A percentile compares a stretch with the other conserved stretches of the same genome.
These are phyloP conservation scores for Garrulus glandarius DNA, from an alignment of 2,797 vertebrate genomes.

Conservation along the genomic window DNA sequence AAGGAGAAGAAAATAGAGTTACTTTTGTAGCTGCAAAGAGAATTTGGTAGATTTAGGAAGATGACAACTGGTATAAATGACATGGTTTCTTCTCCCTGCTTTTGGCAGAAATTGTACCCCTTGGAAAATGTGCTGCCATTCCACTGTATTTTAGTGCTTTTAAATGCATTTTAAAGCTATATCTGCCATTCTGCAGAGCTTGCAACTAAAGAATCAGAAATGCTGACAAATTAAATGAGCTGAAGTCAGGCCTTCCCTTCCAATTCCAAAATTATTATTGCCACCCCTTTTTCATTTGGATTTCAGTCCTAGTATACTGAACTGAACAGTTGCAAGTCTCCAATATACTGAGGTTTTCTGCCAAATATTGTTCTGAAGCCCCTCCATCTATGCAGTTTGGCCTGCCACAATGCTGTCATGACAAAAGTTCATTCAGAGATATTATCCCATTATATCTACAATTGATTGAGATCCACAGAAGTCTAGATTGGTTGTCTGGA, in stretches of 20 bases:
- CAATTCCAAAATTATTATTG: neutral
- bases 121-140: neutral
- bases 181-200: neutral
- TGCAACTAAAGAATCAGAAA: neutral
- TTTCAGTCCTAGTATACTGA: neutral
- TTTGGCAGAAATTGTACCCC: neutral
- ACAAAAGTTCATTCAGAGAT: neutral
- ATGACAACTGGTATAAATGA: neutral
- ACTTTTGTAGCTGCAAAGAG: neutral
- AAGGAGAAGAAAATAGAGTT: neutral
- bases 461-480: neutral
- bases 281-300: neutral
- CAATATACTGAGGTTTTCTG: neutral
- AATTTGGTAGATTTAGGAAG: neutral
- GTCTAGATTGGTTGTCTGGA: neutral
- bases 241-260: neutral
- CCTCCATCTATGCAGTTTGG: neutral
- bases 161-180: neutral
- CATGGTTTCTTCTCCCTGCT: neutral
- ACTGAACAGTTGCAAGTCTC: neutral
- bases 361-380: neutral
- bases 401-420: neutral
- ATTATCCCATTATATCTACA: neutral
- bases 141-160: neutral
- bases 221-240: neutral